Conservation (phyloP, 1,140 invertebrate species). For the Panagrolaimus sp. region DNA sequence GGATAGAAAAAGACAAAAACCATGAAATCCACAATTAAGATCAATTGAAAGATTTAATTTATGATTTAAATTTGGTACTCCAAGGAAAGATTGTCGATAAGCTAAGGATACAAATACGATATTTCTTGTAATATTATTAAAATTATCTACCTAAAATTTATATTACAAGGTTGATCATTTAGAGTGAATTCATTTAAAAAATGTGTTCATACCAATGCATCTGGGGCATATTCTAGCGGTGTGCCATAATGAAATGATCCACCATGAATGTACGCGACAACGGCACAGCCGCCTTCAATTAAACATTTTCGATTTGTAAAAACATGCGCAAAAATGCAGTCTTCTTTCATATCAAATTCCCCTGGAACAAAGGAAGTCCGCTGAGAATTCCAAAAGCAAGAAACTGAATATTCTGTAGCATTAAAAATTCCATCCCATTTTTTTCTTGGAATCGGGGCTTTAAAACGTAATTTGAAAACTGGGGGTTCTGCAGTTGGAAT, state of each 20-base stretch:
- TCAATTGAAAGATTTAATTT: conserved; percentile 7
- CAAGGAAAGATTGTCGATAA: not conserved
- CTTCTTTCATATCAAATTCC: not conserved
- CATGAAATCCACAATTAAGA: not conserved
- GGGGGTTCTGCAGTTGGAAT: conserved; percentile 82
- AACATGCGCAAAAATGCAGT: not conserved
- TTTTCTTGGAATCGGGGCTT: conserved; percentile 75
- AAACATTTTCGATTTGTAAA: conserved; percentile 5
- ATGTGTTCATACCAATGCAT: not conserved
- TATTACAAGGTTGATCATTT: not conserved
- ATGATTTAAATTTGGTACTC: not conserved
- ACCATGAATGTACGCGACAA: conserved; percentile 1
- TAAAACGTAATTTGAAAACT: conserved; percentile 76
- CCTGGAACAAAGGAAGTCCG: not conserved
- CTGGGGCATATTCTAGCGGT: not conserved
- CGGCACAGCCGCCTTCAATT: conserved; percentile 5
- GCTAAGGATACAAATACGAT: not conserved
- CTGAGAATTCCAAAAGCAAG: not conserved
- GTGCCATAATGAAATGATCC: conserved; percentile 3
- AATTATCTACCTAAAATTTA: not conserved
- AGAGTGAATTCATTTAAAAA: not conserved
- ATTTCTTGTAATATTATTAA: conserved; percentile 9
- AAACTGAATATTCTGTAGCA: conserved; percentile 65
- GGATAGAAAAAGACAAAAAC: not conserved
- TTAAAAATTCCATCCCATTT: conserved; percentile 70